Percentiles rank a stretch among this genome's conserved stretches.
phyloP scores from a whole-genome alignment of 2,888 invertebrate genomes.

The Thelaira solivaga region DNA sequence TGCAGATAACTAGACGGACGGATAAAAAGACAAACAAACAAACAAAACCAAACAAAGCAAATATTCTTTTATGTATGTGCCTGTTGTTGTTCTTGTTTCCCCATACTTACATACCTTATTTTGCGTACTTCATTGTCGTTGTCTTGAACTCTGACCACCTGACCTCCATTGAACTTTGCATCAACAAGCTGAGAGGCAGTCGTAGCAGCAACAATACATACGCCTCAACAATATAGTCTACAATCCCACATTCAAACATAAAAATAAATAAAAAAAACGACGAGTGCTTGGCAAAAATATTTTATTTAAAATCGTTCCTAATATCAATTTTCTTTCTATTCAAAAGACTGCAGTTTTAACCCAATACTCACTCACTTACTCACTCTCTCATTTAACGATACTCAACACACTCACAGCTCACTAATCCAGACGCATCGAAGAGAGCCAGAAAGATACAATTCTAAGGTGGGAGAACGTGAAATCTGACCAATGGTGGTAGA shows the following conservation, averaged over 20 bases:
- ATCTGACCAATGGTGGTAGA: not conserved
- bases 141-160: constrained; percentile 77
- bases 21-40: not conserved
- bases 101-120: constrained; percentile 61
- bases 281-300: constrained; percentile 16
- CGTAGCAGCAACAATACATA: constrained; percentile 6
- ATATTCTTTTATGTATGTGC: constrained; percentile 24
- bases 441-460: not conserved
- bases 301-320: constrained; percentile 41
- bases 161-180: constrained; percentile 72
- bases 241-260: constrained; percentile 8
- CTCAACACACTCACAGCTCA: not conserved
- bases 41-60: constrained; percentile 1
- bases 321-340: constrained; percentile 18
- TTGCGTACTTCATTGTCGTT: constrained; percentile 68
- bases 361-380: not conserved
- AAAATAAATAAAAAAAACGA: not conserved
- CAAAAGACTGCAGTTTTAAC: constrained; percentile 40
- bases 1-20: not conserved
- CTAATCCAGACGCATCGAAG: not conserved
- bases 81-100: constrained; percentile 33
- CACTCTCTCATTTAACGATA: not conserved
- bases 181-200: constrained; percentile 21
- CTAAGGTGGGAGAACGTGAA: not conserved
- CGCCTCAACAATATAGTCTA: constrained; percentile 9